Conservation (phyloP, 1,140 invertebrate species). For the Nomia melanderi region DNA sequence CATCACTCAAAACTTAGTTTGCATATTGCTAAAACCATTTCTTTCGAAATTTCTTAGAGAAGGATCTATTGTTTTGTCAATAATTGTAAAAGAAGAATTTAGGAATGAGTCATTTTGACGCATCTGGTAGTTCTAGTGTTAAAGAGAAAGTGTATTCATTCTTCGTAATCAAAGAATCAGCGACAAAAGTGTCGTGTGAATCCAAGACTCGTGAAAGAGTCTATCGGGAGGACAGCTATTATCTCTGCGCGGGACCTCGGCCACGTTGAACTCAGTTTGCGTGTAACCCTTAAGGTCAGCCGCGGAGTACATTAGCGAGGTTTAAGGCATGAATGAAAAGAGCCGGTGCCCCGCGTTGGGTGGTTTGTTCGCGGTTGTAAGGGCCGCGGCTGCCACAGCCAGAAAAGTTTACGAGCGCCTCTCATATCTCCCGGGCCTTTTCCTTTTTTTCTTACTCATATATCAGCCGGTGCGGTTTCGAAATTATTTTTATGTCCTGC, state of each 20-base stretch:
- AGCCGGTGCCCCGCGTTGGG: slow-evolving; percentile 63
- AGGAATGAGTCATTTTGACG: too few species aligned
- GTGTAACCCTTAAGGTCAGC: slow-evolving; percentile 57
- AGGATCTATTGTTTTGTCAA: too few species aligned
- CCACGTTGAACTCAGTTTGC: slow-evolving; percentile 34
- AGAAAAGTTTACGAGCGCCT: slow-evolving; percentile 77
- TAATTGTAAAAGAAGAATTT: too few species aligned
- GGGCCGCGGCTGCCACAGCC: slow-evolving; percentile 73
- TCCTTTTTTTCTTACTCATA: slow-evolving; percentile 68
- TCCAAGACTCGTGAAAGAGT: background rate
- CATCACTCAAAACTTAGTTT: too few species aligned
- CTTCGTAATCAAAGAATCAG: background rate
- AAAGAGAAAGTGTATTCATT: too few species aligned
- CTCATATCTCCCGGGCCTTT: slow-evolving; percentile 51
- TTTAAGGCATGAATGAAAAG: slow-evolving; percentile 75
- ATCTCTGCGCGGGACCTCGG: slow-evolving; percentile 34
- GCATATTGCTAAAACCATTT: too few species aligned
- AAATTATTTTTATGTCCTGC: slow-evolving; percentile 76
- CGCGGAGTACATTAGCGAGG: slow-evolving; percentile 68
- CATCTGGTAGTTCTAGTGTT: too few species aligned
- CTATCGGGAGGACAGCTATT: slow-evolving; percentile 11
- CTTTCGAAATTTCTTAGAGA: too few species aligned
- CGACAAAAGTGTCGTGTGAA: background rate
- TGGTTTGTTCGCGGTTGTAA: slow-evolving; percentile 75
- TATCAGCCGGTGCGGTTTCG: slow-evolving; percentile 76